Evolutionary conservation across 2,888 invertebrate genomes (phyloP), one percentile per base, ranked within the genome.

Genomic region (Tanytarsus gracilentus): DNA sequence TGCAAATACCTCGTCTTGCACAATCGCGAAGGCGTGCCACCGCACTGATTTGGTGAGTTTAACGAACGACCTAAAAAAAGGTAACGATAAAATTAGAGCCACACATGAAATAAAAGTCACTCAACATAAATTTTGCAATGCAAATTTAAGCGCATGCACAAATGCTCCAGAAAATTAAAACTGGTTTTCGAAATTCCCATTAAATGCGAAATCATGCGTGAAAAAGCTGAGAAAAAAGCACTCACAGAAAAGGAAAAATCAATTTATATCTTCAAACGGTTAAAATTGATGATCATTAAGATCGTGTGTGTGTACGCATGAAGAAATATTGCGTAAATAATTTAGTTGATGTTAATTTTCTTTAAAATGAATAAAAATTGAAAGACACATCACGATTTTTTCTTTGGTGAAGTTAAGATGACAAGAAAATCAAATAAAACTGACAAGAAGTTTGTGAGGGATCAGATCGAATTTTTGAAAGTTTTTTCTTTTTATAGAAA

Each of bases 1-100:
- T 26, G 23, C 25, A 30, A 23, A 25, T 58, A 58, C 58, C 58
- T 79, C 7, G 93, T 91, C 69, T 87, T 85, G 71, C 93, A 94
- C 33, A 94, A 78, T 62, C 93, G 79, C 21, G 86, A 78, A 1
- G 86, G 85, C 33, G 86, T 83, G 14, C 85, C 82, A 63, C 77
- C 75, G 65, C 83, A 74, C 61, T 72, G 72, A 48, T 68, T 68
- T 51, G 62, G 44, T 62, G 69, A 69, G 64, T 71, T 69, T n/a
- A 73, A 63, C 48, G 74, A 71, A 49, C 74, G 74, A 66, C 71
- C 74, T 74, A 64, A 27, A 67, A 67, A 63, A 26, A 36, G 36
- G 14, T 14, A 33, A 33, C 27, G 36, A 62, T 44, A 44, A 61
- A 16, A 49, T 18, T 49, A 61, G 25, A 18, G n/a, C 16, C n/a